Evolutionary conservation across 2,888 invertebrate species (phyloP).

Genomic region (Tolmerus cingulatus): DNA sequence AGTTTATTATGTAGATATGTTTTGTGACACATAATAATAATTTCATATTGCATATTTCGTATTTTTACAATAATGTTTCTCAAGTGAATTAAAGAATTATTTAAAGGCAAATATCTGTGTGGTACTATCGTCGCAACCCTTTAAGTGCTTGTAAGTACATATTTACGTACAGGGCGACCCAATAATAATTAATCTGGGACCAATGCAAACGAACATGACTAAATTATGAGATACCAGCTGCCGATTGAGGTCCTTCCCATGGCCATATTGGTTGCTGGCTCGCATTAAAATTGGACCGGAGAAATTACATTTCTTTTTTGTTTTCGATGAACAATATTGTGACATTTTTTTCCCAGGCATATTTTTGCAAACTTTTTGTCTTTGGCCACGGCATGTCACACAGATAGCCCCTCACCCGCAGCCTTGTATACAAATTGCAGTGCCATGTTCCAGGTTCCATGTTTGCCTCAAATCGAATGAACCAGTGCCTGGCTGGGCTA

Average conservation of each 20-base stretch:
- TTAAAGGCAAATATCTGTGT: not conserved
- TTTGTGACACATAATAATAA: no score
- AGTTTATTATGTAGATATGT: no score
- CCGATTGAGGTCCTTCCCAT: not conserved
- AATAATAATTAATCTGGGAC: constrained; percentile 10
- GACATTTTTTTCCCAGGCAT: not conserved
- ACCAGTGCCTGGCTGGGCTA: not conserved
- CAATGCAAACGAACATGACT: not conserved
- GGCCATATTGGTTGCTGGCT: not conserved
- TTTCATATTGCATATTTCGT: no score
- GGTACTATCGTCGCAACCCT: not conserved
- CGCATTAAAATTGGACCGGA: not conserved
- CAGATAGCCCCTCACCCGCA: not conserved
- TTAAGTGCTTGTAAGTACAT: not conserved
- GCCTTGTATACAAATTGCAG: not conserved
- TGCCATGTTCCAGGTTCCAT: not conserved
- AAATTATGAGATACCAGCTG: constrained; percentile 15
- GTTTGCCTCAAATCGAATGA: constrained; percentile 1
- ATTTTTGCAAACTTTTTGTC: not conserved
- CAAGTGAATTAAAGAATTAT: not conserved
- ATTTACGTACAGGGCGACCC: not conserved
- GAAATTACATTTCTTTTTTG: not conserved
- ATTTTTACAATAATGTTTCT: no score
- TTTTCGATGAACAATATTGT: not conserved
- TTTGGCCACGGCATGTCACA: not conserved